Conservation (phyloP, 1,140 invertebrate species). For the Eriosoma lanigerum region DNA sequence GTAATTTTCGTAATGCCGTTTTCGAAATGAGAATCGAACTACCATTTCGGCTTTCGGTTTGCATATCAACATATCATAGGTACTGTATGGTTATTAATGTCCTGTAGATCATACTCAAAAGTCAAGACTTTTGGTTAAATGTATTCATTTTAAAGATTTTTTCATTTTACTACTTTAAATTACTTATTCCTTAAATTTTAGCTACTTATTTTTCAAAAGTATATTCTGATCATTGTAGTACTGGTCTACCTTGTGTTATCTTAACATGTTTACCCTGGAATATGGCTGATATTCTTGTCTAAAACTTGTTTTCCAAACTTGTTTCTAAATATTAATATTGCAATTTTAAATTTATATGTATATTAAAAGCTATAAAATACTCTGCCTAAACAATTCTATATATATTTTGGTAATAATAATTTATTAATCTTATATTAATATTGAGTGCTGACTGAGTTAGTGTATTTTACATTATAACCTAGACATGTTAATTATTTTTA, state of each 20-base stretch:
- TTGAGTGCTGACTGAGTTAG: too few relatives aligned
- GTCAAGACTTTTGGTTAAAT: too few relatives aligned
- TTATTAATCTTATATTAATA: neutral
- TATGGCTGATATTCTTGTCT: neutral
- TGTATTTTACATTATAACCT: neutral
- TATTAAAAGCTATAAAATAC: too few relatives aligned
- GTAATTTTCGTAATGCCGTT: neutral
- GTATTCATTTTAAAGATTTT: too few relatives aligned
- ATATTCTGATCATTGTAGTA: neutral
- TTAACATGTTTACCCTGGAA: conserved; percentile 10
- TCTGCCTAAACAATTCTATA: neutral
- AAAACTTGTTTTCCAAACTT: neutral
- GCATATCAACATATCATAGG: too few relatives aligned
- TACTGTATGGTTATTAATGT: neutral
- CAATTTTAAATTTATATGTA: neutral
- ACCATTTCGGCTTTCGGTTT: too few relatives aligned
- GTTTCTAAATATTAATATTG: neutral
- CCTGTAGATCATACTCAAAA: neutral
- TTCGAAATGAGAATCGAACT: neutral
- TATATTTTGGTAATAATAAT: neutral
- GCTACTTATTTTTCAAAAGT: neutral
- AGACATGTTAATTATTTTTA: neutral
- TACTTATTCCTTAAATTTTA: neutral
- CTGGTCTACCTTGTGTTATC: neutral
- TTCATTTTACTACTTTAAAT: too few relatives aligned